Evolutionary conservation across 2,113 vertebrate species (phyloP), one percentile per base, ranked within the genome.

Genomic region (Embiotoca jacksoni): DNA sequence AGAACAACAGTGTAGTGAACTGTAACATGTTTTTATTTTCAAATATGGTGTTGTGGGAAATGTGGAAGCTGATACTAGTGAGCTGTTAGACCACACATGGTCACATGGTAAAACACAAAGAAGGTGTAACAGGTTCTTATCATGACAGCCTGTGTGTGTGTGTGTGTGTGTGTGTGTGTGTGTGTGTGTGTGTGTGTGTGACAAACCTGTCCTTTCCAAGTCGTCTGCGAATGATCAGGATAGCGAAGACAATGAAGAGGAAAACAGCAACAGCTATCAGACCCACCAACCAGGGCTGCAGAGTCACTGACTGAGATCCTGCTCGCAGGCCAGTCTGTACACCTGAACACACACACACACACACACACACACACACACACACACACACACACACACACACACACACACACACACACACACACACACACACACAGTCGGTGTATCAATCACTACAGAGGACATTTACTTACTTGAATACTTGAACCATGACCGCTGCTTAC

Each of bases 221-320:
- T 4, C 97, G 1, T 59, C 94, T 94, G 73, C 91, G 92, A 49
- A 47, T 0, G 0, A 98, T 89, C 80, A 97, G 65, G 30, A 93
- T 0, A n/a, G 91, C 1, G 0, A 97, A 97, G 82, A 97, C 60
- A 0, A 97, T 58, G 70, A 96, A 95, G 60, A 98, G 95, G 89
- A 98, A 98, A 5, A 90, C 90, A 0, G 95, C 93, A 0, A 97
- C 94, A 0, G 96, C 96, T 0, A 92, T 91, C 70, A 98, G 90
- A 52, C 94, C 94, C 1, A 95, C 0, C 41, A 97, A 83, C 95
- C 96, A 97, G 0, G 96, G 95, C 87, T 96, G 90, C 73, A 95
- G 72, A 2, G 10, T 72, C 8, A 32, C 68, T 0, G 72, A 8
- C 63, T 80, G 23, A 14, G 85, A 82, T 0, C 69, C 46, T 56